Base-by-base conservation (phyloP, 2,113 vertebrate species). In the Falco punctatus region DNA sequence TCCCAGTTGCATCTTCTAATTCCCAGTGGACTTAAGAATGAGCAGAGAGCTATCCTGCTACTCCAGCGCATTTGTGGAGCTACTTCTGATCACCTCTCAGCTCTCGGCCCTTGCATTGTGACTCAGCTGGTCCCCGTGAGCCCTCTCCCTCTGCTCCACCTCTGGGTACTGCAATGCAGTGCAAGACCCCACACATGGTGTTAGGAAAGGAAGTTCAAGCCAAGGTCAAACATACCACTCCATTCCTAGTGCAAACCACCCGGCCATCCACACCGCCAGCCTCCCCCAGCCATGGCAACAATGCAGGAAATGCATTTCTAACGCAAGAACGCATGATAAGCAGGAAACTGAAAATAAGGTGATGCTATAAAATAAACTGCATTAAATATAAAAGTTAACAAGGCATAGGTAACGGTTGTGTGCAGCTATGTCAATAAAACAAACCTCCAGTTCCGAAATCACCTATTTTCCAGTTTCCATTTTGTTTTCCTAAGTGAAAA, bases 91-190 rank as follows among this genome's bases (percentile, higher is more conserved):
- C 15, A 2, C 55, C 52, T 12, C 49, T 86, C 67, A 73, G 30
- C 46, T 32, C 1, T 44, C 49, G 80, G 55, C 21, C 73, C 64
- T 30, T 10, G 5, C 64, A 22, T 2, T 59, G 10, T 14, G 54
- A 18, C 28, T 54, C 2, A 0, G 3, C 15, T 11, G 9, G 12
- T 16, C 59, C 38, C 28, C 20, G 13, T 0, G 15, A 71, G 20
- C 38, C n/a, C 32, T 57, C 30, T 48, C 54, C 38, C 33, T 73
- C 15, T 23, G n/a, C 42, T 86, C 48, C 18, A 38, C n/a, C 28
- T 55, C 20, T 86, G 58, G 27, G 51, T 15, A 11, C 20, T 51
- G 23, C 33, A 66, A 17, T 6, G 15, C 40, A 10, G 2, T 4
- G 19, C 55, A 78, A 48, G 66, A 20, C 15, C 3, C 0, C 26